Evolutionary conservation across 2,888 invertebrate species (phyloP).

Genomic region (Dioctria linearis): DNA sequence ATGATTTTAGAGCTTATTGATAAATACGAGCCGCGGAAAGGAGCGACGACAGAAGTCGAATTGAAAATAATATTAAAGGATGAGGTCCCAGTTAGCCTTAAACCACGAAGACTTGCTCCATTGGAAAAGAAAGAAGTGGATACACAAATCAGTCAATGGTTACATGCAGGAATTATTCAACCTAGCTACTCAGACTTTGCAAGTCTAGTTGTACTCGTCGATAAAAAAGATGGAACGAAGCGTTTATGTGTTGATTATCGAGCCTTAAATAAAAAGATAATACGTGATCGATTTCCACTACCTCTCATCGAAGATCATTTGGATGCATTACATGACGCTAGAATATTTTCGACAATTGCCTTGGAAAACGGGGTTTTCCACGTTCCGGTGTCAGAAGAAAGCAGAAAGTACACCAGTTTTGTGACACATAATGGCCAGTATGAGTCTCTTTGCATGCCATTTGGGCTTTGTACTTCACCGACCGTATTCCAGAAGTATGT

Average conservation of each 20-base stretch:
- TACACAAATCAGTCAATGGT: conserved; percentile 58
- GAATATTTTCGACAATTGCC: no score
- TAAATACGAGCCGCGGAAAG: neutral
- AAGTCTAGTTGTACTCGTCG: conserved; percentile 59
- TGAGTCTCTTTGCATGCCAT: neutral
- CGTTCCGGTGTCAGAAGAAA: no score
- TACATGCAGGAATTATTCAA: conserved; percentile 62
- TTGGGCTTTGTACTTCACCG: conserved; percentile 15
- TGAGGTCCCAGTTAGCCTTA: neutral
- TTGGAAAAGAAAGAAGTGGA: neutral
- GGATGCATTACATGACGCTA: conserved; percentile 57
- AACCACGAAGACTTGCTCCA: neutral
- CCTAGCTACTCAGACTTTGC: conserved; percentile 62
- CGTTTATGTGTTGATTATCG: conserved; percentile 66
- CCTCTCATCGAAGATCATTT: conserved; percentile 67
- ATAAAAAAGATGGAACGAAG: conserved; percentile 54
- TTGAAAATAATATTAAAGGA: neutral
- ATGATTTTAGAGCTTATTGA: neutral
- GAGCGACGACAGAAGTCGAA: neutral
- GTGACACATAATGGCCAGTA: neutral
- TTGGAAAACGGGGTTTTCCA: no score
- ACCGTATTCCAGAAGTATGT: conserved; percentile 12
- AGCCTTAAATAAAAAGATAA: conserved; percentile 63
- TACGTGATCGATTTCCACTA: conserved; percentile 63
- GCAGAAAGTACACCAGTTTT: no score